Conservation (phyloP, 35 echinoderm and acorn worm genomes). For the Apostichopus californicus region DNA sequence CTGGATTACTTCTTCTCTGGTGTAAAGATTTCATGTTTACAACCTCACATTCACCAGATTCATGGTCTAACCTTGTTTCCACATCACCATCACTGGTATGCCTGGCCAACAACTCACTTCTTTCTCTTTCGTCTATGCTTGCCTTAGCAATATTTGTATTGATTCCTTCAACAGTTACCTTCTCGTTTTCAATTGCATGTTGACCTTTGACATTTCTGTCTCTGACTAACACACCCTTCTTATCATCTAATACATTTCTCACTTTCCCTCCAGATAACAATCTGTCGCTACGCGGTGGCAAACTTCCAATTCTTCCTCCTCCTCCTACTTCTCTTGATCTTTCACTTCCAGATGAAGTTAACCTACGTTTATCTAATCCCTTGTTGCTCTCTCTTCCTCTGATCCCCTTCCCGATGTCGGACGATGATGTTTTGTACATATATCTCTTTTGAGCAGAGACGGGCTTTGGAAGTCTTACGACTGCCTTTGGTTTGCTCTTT, state of each 20-base stretch:
- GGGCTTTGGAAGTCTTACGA: constrained; percentile 2
- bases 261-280: neutral
- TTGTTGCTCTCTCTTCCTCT: neutral
- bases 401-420: neutral
- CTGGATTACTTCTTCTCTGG: neutral
- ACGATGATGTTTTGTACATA: constrained; percentile 25
- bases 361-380: no score
- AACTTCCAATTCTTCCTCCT: neutral
- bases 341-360: neutral
- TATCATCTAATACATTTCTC: neutral
- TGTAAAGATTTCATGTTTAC: no score
- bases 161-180: neutral
- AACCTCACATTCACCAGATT: no score
- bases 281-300: neutral
- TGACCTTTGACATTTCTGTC: neutral
- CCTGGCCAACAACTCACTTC: no score
- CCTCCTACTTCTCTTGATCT: neutral
- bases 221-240: neutral
- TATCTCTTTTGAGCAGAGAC: neutral
- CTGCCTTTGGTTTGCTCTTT: neutral
- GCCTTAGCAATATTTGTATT: neutral
- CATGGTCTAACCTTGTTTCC: no score
- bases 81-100: no score
- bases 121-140: no score
- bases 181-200: neutral